Conservation (phyloP, 1,140 invertebrate species). For the Radopholus similis region DNA sequence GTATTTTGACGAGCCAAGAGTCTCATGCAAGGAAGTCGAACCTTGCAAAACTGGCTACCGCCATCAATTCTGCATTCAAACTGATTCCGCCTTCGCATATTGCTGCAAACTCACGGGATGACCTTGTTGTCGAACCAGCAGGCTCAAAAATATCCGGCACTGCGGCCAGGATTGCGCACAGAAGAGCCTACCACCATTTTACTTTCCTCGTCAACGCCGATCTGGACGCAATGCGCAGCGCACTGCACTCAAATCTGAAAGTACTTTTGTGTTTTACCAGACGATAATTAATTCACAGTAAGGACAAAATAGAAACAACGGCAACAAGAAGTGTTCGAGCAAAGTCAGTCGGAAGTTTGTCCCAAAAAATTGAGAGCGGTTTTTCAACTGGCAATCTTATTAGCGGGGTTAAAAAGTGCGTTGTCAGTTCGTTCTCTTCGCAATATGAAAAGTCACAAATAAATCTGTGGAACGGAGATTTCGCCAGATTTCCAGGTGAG, state of each 20-base stretch:
- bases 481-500: background rate
- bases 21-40: conserved; percentile 47
- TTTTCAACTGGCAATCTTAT: background rate
- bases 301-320: conserved; percentile 49
- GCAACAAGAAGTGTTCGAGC: conserved; percentile 51
- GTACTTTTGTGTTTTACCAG: background rate
- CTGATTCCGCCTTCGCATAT: background rate
- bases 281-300: background rate
- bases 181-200: conserved; percentile 54
- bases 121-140: conserved; percentile 49
- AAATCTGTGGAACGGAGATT: background rate
- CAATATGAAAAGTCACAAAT: conserved; percentile 11
- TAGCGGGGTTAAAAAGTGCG: background rate
- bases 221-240: conserved; percentile 28
- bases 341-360: conserved; percentile 47
- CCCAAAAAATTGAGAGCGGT: background rate
- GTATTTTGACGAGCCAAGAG: conserved; percentile 48
- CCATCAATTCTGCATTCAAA: conserved; percentile 41
- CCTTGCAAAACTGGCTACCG: conserved; percentile 40
- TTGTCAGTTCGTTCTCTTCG: conserved; percentile 3
- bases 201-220: conserved; percentile 50
- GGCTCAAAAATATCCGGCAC: conserved; percentile 55
- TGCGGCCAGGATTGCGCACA: conserved; percentile 49
- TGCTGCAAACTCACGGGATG: conserved; percentile 41
- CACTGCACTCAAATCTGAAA: conserved; percentile 39